Conservation (phyloP, 1,140 invertebrate genomes). For the Mercenaria mercenaria region DNA sequence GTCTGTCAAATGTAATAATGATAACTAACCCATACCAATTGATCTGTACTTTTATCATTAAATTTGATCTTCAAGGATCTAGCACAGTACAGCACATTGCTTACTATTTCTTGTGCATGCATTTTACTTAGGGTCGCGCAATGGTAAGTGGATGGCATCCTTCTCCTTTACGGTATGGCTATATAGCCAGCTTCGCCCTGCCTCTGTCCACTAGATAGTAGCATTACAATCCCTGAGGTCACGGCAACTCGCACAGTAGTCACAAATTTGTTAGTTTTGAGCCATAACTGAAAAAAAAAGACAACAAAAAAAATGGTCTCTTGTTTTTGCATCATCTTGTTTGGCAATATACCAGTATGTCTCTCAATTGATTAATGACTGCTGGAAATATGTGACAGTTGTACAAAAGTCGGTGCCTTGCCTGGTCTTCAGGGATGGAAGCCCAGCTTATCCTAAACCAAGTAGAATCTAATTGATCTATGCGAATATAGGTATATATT, state of each 20-base stretch:
- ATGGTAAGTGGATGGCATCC: conserved; percentile 69
- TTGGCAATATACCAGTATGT: neutral
- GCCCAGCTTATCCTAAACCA: neutral
- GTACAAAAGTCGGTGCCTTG: neutral
- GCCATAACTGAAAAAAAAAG: too few relatives aligned
- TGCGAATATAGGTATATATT: neutral
- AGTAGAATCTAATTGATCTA: neutral
- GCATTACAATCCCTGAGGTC: neutral
- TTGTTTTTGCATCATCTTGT: neutral
- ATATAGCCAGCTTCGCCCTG: conserved; percentile 42
- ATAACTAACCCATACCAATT: neutral
- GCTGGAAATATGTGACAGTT: neutral
- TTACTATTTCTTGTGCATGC: conserved; percentile 68
- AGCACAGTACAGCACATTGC: conserved; percentile 54
- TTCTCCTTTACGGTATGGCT: conserved; percentile 61
- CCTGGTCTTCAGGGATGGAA: neutral
- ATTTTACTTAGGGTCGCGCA: conserved; percentile 65
- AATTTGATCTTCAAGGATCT: neutral
- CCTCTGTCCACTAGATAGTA: conserved; percentile 2
- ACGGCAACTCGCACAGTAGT: conserved; percentile 3
- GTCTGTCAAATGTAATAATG: conserved; percentile 23
- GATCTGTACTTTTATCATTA: neutral
- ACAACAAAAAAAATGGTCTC: too few relatives aligned
- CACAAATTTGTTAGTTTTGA: too few relatives aligned
- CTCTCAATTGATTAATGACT: neutral